Percentiles rank a stretch among this genome's conserved stretches.
phyloP scores from a whole-genome alignment of 2,797 vertebrate species.

The Tiaroga cobitis region DNA sequence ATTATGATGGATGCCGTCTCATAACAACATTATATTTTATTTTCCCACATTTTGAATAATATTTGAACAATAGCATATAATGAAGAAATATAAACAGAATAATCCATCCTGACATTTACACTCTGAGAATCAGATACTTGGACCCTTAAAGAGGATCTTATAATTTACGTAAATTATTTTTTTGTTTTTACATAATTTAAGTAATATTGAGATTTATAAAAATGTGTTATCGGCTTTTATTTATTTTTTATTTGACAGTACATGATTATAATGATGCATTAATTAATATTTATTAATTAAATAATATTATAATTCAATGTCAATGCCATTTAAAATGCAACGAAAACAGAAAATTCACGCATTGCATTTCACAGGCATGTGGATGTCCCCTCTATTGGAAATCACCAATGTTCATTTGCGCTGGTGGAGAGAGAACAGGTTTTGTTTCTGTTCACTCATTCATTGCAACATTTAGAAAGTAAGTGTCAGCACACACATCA shows the following conservation, averaged over 20 bases:
- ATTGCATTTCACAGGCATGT: conserved; percentile 79
- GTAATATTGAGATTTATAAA: background rate
- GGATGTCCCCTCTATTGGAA: conserved; percentile 98
- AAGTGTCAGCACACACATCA: conserved; percentile 68
- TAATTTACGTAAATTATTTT: background rate
- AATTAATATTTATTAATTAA: too few relatives aligned
- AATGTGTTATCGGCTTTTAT: background rate
- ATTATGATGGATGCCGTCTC: background rate
- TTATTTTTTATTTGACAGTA: background rate
- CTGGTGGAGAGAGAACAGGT: conserved; percentile 92
- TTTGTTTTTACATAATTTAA: background rate
- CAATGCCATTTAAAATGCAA: conserved; percentile 13
- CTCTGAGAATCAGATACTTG: conserved; percentile 4
- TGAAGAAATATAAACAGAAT: conserved; percentile 14
- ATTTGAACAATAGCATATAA: background rate
- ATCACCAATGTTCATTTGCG: conserved; percentile 90
- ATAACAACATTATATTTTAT: background rate
- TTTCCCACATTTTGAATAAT: background rate
- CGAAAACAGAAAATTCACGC: background rate
- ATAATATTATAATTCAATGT: background rate
- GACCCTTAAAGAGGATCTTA: background rate
- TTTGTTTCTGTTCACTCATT: conserved; percentile 92
- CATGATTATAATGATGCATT: too few relatives aligned
- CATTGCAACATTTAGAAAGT: conserved; percentile 95
- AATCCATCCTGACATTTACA: background rate